Conservation (phyloP, 2,113 vertebrate genomes). For the Tympanuchus pallidicinctus region DNA sequence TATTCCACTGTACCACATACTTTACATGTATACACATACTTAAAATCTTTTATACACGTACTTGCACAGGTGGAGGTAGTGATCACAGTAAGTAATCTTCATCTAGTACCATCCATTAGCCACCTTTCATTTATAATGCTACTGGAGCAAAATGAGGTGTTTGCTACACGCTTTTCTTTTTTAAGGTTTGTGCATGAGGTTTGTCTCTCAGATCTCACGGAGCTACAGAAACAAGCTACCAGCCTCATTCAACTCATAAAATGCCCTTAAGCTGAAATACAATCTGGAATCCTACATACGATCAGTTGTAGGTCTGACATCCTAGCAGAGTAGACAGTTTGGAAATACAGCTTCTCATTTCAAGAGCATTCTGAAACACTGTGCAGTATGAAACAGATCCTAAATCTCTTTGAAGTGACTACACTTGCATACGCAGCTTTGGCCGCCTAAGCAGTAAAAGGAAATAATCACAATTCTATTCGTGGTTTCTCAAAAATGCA, state of each 20-base stretch:
- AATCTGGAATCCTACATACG: background rate
- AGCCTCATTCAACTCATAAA: background rate
- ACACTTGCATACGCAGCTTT: background rate
- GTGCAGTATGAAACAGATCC: background rate
- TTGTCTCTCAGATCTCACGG: background rate
- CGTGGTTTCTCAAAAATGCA: background rate
- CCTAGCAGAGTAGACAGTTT: background rate
- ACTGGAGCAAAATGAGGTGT: background rate
- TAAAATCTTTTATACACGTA: background rate
- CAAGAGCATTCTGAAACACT: background rate
- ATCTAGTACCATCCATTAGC: too few species aligned
- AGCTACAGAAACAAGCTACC: background rate
- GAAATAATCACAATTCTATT: conserved; percentile 18
- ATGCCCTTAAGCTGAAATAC: background rate
- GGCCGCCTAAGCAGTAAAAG: background rate
- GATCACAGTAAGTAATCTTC: background rate
- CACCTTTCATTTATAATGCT: background rate
- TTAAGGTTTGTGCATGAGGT: background rate
- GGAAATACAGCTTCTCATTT: background rate
- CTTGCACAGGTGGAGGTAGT: background rate
- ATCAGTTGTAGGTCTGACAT: background rate
- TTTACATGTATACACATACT: background rate
- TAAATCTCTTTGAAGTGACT: conserved; percentile 23
- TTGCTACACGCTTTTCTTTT: rapidly evolving
- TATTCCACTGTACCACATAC: background rate